These are phyloP conservation scores for Lucilia cuprina DNA, from an alignment of 1,140 invertebrate species.

Conservation along the genomic window DNA sequence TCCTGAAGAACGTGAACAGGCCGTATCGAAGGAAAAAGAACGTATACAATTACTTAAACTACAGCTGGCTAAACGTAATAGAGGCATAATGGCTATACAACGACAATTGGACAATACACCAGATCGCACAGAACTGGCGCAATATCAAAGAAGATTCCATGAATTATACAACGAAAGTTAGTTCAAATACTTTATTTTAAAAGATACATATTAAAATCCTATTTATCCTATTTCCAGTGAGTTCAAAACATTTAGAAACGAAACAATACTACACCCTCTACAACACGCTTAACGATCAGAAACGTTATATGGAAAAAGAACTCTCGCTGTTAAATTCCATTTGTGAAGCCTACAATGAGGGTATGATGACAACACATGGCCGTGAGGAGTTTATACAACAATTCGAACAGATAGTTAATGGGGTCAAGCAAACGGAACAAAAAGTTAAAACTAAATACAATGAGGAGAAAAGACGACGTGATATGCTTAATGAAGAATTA, in stretches of 20 bases:
- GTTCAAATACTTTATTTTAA: conserved; percentile 24
- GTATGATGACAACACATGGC: conserved; percentile 72
- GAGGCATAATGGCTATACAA: conserved; percentile 79
- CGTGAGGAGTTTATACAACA: conserved; percentile 89
- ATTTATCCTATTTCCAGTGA: conserved; percentile 71
- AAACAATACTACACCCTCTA: conserved; percentile 97
- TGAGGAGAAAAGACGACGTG: conserved; percentile 77
- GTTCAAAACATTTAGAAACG: conserved; percentile 93
- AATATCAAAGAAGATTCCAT: conserved; percentile 94
- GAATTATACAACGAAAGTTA: conserved; percentile 96
- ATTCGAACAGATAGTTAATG: conserved; percentile 85
- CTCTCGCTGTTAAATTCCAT: conserved; percentile 92
- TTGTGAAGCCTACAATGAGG: conserved; percentile 87
- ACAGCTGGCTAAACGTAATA: conserved; percentile 80
- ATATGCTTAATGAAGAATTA: conserved; percentile 75
- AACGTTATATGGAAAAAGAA: conserved; percentile 91
- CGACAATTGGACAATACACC: conserved; percentile 90
- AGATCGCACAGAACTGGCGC: conserved; percentile 87
- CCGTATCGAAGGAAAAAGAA: conserved; percentile 68
- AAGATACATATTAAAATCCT: no score
- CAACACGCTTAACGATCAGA: conserved; percentile 94
- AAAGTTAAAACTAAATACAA: conserved; percentile 74
- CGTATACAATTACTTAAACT: conserved; percentile 64
- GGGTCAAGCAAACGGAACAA: conserved; percentile 79
- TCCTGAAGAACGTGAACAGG: conserved; percentile 63